Evolutionary conservation across 2,888 invertebrate species (phyloP).

Genomic region (Sericinus montela): DNA sequence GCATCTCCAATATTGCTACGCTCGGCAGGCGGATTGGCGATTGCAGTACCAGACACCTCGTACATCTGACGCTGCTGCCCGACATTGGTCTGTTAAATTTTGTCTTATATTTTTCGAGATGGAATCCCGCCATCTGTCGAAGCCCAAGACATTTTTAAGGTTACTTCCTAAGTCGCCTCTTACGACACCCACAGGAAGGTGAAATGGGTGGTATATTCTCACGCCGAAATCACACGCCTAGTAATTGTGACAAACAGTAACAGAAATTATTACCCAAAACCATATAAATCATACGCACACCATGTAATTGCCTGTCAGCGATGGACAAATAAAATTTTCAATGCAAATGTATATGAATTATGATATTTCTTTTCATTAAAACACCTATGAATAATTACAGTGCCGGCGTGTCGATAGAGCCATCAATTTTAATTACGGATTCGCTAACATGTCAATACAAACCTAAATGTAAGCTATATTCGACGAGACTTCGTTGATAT

Average conservation of each 20-base stretch:
- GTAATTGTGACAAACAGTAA: background rate
- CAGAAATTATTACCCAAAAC: constrained; percentile 19
- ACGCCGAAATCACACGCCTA: too few relatives aligned
- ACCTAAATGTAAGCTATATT: background rate
- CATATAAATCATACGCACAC: constrained; percentile 48
- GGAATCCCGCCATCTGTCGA: too few relatives aligned
- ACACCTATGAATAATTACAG: constrained; percentile 44
- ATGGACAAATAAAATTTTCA: constrained; percentile 56
- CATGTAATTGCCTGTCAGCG: constrained; percentile 56
- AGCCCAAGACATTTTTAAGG: too few relatives aligned
- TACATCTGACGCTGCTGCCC: too few relatives aligned
- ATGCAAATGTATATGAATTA: constrained; percentile 47
- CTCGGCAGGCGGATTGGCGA: too few relatives aligned
- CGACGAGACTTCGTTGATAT: background rate
- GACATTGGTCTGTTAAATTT: too few relatives aligned
- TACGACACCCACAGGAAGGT: too few relatives aligned
- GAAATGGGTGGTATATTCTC: too few relatives aligned
- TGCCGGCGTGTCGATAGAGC: constrained; percentile 43
- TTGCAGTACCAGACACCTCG: too few relatives aligned
- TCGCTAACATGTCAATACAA: constrained; percentile 32
- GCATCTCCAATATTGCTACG: too few relatives aligned
- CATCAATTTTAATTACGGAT: constrained; percentile 61
- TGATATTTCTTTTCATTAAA: constrained; percentile 46
- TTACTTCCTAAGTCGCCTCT: too few relatives aligned
- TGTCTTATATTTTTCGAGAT: too few relatives aligned